Base-by-base conservation (phyloP, 2,113 vertebrate genomes). In the Ovis aries region DNA sequence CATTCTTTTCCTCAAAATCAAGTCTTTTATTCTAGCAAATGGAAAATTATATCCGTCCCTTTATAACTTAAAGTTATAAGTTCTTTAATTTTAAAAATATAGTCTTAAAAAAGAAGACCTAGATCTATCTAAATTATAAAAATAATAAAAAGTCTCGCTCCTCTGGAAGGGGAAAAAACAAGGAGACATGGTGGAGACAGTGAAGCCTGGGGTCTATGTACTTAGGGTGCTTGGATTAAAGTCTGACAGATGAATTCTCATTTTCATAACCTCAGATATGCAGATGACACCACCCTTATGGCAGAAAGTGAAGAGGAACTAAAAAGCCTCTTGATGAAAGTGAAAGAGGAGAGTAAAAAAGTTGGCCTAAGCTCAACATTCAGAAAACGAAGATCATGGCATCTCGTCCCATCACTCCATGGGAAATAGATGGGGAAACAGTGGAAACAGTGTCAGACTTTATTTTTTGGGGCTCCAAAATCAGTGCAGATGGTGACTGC, bases 11-110 rank as follows among this genome's bases (percentile, higher is more conserved):
- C 88, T 88, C 90, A 52, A 92, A 88, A 13, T 59, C 33, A 31
- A 14, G 27, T 95, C 77, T 59, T 89, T 94, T 62, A 91, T 95
- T 84, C 60, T 40, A 71, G 40, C 82, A 88, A 83, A 40, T 96
- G 25, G 86, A 78, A 94, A 97, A 94, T 77, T 82, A 77, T n/a
- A 87, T 57, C 62, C 64, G 33, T 84, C 84, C 83, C 36, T 98
- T 96, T 71, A 50, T 19, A 94, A 67, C 59, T 50, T 57, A 13
- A 21, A 23, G 7, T 36, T 67, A 9, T 45, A 40, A 59, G 3
- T 52, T 57, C 50, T 77, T 60, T 64, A 43, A 25, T 86, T 67
- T 57, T 10, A 17, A 78, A 21, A 45, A 60, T 7, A 71, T 23
- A 50, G 15, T 84, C 78, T 83, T 62, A 53, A 50, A 90, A 88